A percentile compares a stretch with the other conserved stretches of the same genome.
phyloP scores from a whole-genome alignment of 2,888 invertebrate species.

The Chloroclysta siterata region DNA sequence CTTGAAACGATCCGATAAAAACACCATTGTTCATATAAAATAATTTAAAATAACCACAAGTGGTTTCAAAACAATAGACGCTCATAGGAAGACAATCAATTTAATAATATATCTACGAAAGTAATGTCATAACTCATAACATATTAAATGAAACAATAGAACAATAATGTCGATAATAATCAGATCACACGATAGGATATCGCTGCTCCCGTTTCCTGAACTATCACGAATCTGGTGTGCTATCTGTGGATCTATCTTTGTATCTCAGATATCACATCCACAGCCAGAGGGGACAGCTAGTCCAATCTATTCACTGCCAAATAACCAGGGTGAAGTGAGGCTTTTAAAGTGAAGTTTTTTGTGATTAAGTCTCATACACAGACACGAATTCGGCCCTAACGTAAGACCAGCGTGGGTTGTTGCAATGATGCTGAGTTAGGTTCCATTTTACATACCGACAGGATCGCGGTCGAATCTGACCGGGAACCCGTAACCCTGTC shows the following conservation, averaged over 20 bases:
- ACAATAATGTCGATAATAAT: conserved; percentile 32
- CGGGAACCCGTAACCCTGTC: too few species aligned
- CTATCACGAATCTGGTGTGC: conserved; percentile 38
- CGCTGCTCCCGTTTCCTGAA: conserved; percentile 40
- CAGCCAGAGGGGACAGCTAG: conserved; percentile 2
- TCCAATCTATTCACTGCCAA: not conserved
- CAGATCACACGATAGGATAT: conserved; percentile 30
- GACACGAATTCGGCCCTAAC: too few species aligned
- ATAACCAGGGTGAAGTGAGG: too few species aligned
- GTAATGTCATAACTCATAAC: conserved; percentile 30
- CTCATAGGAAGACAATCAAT: conserved; percentile 22
- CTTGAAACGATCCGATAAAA: not conserved
- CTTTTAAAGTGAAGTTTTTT: too few species aligned
- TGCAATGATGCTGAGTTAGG: too few species aligned
- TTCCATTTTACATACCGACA: too few species aligned
- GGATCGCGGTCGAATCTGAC: too few species aligned
- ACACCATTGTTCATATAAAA: not conserved
- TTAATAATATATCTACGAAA: conserved; percentile 29
- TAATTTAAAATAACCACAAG: conserved; percentile 9
- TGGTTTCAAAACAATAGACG: conserved; percentile 23
- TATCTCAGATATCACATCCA: conserved; percentile 6
- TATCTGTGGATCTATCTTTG: conserved; percentile 35
- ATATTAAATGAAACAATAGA: conserved; percentile 36
- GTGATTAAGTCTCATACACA: too few species aligned
- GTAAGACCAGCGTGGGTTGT: too few species aligned